Percentiles rank a stretch among this genome's conserved stretches.
phyloP scores from a whole-genome alignment of 1,140 invertebrate species.

The Sminthurinus signatus region DNA sequence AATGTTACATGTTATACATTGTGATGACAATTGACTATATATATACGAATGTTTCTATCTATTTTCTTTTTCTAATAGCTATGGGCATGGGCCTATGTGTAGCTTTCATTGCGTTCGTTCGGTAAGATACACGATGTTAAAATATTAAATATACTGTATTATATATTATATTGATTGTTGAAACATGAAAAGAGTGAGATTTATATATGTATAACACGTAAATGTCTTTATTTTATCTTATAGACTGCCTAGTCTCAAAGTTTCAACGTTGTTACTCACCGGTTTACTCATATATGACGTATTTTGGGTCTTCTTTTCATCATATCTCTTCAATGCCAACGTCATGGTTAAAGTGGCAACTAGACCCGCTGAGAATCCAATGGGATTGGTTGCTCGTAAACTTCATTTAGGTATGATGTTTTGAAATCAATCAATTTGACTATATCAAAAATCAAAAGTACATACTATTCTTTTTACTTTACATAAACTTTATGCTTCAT shows the following conservation, averaged over 20 bases:
- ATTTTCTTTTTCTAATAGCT: conserved; percentile 53
- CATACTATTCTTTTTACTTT: too few species aligned
- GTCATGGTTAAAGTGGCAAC: conserved; percentile 96
- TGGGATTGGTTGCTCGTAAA: conserved; percentile 83
- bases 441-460: too few species aligned
- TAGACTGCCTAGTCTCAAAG: conserved; percentile 82
- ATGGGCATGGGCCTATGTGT: conserved; percentile 97
- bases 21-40: too few species aligned
- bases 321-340: conserved; percentile 96
- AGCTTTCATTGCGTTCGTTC: conserved; percentile 93
- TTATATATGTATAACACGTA: too few species aligned
- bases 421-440: too few species aligned
- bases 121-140: too few species aligned
- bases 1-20: too few species aligned
- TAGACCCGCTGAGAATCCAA: conserved; percentile 90
- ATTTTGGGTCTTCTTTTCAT: conserved; percentile 98
- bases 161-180: too few species aligned
- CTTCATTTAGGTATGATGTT: conserved; percentile 80
- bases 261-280: conserved; percentile 87
- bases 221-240: too few species aligned
- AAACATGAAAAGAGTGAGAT: too few species aligned
- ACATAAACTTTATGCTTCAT: too few species aligned
- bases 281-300: conserved; percentile 94
- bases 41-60: conserved; percentile 4
- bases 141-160: too few species aligned